Percentiles rank a stretch among this genome's conserved stretches.
These are phyloP conservation scores for Apostichopus parvimensis DNA, from an alignment of 35 echinoderm and acorn worm genomes.

Conservation along the genomic window DNA sequence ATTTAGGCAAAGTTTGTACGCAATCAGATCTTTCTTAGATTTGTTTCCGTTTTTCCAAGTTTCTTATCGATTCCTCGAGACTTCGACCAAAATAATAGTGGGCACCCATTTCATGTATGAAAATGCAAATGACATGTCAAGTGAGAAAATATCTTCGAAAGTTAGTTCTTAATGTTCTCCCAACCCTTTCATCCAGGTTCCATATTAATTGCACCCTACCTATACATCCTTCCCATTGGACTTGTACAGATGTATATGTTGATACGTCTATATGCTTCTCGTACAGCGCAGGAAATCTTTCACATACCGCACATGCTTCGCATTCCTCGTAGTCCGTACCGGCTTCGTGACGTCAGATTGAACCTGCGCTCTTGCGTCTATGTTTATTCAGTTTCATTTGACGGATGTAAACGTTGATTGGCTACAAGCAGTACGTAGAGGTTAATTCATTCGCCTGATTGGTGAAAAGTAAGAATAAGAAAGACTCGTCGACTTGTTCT, in stretches of 20 bases:
- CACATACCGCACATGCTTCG: constrained; percentile 1
- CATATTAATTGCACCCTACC: neutral
- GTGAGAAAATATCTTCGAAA: neutral
- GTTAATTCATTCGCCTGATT: constrained; percentile 61
- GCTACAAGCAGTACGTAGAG: neutral
- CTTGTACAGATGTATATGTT: neutral
- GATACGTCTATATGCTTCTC: neutral
- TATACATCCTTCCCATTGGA: neutral
- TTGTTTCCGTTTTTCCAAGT: too few species aligned
- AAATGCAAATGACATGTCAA: neutral
- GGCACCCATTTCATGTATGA: neutral
- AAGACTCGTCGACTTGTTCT: constrained; percentile 6
- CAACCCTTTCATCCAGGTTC: constrained; percentile 3
- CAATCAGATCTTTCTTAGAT: neutral
- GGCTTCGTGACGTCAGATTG: constrained; percentile 25
- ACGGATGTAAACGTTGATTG: constrained; percentile 1
- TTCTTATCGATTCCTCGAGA: neutral
- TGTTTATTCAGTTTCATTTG: constrained; percentile 32
- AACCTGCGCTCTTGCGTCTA: neutral
- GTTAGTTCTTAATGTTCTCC: constrained; percentile 9
- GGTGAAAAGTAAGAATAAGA: constrained; percentile 43
- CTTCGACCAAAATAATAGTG: neutral
- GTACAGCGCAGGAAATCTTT: constrained; percentile 6
- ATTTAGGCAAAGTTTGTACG: constrained; percentile 30
- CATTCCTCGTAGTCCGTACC: constrained; percentile 18